These are phyloP conservation scores for Andrena minutula DNA, from an alignment of 2,888 invertebrate species.

Conservation along the genomic window DNA sequence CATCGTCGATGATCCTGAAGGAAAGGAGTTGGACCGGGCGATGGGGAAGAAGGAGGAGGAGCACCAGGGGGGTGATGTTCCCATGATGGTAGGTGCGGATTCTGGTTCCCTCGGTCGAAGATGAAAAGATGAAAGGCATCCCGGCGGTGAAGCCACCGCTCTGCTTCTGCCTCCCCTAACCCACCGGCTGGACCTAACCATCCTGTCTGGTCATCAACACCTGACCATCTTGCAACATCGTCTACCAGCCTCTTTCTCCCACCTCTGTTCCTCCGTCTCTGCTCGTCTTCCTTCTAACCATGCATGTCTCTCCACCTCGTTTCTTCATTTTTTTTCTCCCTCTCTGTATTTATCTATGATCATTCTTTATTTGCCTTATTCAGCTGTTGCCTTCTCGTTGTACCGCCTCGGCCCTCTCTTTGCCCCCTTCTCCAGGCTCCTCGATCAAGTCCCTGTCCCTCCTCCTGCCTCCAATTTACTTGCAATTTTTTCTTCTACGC, in stretches of 20 bases:
- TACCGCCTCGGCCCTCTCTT: no score
- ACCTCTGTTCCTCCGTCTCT: slow-evolving; percentile 7
- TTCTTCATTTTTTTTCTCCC: neutral
- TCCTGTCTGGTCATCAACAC: slow-evolving; percentile 78
- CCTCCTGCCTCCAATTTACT: no score
- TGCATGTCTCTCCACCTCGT: neutral
- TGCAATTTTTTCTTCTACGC: no score
- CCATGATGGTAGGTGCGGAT: slow-evolving; percentile 63
- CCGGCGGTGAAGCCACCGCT: slow-evolving; percentile 80
- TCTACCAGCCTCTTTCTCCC: slow-evolving; percentile 35
- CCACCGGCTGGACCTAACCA: slow-evolving; percentile 56
- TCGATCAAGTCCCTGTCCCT: neutral
- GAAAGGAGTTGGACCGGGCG: slow-evolving; percentile 42
- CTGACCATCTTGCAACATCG: slow-evolving; percentile 70
- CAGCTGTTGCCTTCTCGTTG: no score
- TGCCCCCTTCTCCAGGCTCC: no score
- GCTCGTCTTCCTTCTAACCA: slow-evolving; percentile 9
- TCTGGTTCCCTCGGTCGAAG: slow-evolving; percentile 72
- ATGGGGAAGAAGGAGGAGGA: slow-evolving; percentile 14
- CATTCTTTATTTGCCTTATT: neutral
- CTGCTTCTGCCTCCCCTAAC: slow-evolving; percentile 58
- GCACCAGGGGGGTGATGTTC: slow-evolving; percentile 39
- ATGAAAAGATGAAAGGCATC: slow-evolving; percentile 83
- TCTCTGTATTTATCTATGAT: neutral
- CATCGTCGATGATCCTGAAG: slow-evolving; percentile 49